Evolutionary conservation across 2,113 vertebrate genomes (phyloP), one percentile per base, ranked within the genome.

Genomic region (Morone chrysops): DNA sequence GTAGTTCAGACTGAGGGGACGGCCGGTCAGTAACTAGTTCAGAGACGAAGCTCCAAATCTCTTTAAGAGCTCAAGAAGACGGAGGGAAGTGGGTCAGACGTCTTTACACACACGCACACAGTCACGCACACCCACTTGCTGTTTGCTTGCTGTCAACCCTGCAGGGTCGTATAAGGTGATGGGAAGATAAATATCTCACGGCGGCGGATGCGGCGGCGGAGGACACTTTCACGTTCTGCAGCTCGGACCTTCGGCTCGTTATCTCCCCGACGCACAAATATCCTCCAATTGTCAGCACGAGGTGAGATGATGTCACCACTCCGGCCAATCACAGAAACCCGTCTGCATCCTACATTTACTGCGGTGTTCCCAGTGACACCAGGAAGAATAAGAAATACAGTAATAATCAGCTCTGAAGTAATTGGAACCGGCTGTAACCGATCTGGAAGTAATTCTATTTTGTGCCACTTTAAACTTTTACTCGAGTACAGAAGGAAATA

Each of bases 11-110:
- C 60, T 54, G 74, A 38, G 20, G 6, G 65, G 71, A 38, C 31
- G 63, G 56, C 43, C 11, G 25, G 47, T 85, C 70, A 7, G 20
- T 51, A 90, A 93, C 87, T 18, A 86, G 78, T 84, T 84, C 67
- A 84, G 83, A 87, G 82, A 80, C 11, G 31, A 90, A 89, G 81
- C 83, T 87, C 45, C 77, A 93, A 94, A 94, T 93, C 91, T 89
- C 78, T 87, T 92, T 91, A 93, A 87, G 88, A 87, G 88, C 90
- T 94, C 87, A 92, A 78, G 61, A 91, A 75, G 75, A 83, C 10
- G 2, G 43, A 75, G 91, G 77, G 73, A 90, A 87, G 71, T 90
- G 72, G 90, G 85, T 91, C 91, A 92, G 70, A 87, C 77, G 59
- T 80, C 86, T 83, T 82, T 68, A 78, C 74, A 75, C 82, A 31